Conservation (phyloP, 2,113 vertebrate genomes). For the Prunella himalayana region DNA sequence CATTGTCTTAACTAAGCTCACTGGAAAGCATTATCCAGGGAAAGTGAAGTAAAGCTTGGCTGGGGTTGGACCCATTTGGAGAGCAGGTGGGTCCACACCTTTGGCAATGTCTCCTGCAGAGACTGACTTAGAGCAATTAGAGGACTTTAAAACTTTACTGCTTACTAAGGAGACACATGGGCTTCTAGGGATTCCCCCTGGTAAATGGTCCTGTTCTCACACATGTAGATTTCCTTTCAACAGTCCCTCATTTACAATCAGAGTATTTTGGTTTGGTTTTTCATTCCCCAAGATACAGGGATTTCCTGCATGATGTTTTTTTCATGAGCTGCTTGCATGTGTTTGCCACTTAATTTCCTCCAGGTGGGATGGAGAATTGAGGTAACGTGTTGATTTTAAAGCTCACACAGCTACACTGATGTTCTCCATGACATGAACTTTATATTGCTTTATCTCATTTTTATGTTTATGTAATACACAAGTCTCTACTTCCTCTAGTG, state of each 20-base stretch:
- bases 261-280: background rate
- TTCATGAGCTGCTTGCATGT: background rate
- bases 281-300: background rate
- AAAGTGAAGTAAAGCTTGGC: background rate
- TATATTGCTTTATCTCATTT: background rate
- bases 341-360: background rate
- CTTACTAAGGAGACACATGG: background rate
- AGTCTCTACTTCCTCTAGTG: slow-evolving; percentile 30
- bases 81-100: background rate
- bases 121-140: background rate
- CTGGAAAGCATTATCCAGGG: background rate
- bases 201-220: background rate
- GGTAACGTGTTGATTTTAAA: background rate
- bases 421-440: background rate
- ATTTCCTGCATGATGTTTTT: background rate
- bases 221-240: background rate
- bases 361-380: background rate
- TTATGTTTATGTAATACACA: slow-evolving; percentile 11
- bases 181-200: background rate
- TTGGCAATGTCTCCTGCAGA: background rate
- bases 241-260: accelerated
- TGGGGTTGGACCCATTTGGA: background rate
- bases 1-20: background rate
- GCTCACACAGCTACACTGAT: slow-evolving; percentile 20
- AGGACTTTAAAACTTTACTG: background rate